Conservation (phyloP, 1,140 invertebrate genomes). For the Monomorium pharaonis region DNA sequence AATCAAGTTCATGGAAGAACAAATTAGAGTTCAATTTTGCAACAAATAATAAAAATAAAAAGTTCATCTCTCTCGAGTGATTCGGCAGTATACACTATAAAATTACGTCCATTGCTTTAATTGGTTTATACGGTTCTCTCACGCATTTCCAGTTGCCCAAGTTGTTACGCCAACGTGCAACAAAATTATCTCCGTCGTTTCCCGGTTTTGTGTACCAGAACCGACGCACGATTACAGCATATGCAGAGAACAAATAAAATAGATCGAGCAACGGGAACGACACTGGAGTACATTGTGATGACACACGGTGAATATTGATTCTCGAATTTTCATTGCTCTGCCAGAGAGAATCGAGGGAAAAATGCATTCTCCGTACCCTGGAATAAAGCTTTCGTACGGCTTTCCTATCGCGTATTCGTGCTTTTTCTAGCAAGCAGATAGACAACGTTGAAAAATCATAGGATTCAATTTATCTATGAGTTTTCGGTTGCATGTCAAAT, state of each 20-base stretch:
- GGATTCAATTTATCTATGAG: slow-evolving; percentile 62
- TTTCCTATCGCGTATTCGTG: slow-evolving; percentile 55
- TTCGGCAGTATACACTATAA: neutral
- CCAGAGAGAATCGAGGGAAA: slow-evolving; percentile 50
- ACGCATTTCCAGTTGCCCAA: neutral
- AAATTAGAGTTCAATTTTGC: neutral
- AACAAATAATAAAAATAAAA: neutral
- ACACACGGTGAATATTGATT: slow-evolving; percentile 69
- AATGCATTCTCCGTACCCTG: slow-evolving; percentile 45
- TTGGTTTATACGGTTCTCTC: slow-evolving; percentile 14
- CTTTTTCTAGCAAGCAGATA: neutral
- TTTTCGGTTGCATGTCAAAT: neutral
- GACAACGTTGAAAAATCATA: slow-evolving; percentile 8
- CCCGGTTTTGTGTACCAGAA: neutral
- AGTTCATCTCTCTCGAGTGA: neutral
- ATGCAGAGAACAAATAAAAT: slow-evolving; percentile 62
- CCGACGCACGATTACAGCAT: neutral
- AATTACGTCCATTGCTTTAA: slow-evolving; percentile 10
- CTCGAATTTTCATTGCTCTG: slow-evolving; percentile 70
- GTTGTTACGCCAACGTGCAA: neutral
- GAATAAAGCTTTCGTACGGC: slow-evolving; percentile 14
- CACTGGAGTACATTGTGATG: slow-evolving; percentile 58
- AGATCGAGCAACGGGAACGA: slow-evolving; percentile 58
- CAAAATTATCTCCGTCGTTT: slow-evolving; percentile 36
- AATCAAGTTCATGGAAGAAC: neutral